Evolutionary conservation across 2,113 vertebrate species (phyloP), one percentile per base, ranked within the genome.

Genomic region (Pachycephala philippinensis): DNA sequence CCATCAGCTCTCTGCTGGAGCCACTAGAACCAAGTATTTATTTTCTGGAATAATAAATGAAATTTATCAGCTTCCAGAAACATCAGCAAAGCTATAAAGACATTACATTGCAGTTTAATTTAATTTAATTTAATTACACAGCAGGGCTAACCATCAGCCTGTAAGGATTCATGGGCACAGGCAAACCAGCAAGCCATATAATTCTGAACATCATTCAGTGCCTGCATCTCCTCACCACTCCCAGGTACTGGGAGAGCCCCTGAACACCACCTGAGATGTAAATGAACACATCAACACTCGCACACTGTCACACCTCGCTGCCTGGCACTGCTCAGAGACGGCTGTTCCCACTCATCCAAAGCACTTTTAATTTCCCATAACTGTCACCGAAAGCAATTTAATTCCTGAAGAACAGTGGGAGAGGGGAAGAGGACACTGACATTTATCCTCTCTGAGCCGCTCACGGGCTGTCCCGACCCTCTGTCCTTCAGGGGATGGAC

Each of bases 401-500:
- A 78, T 70, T 86, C 74, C 77, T 50, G 27, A n/a, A n/a, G 79
- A 93, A 27, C 69, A 76, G 81, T 8, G 44, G 50, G 64, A 91
- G 28, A 87, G 75, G 56, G 39, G 21, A 26, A 33, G 69, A 39
- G 87, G 82, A 64, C 74, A 35, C 44, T 60, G 81, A 39, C 68
- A 31, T 44, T 80, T 39, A 13, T 18, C 42, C 53, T 13, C 60
- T 45, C 45, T 24, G 69, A 87, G 57, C 53, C 0, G 0, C 81
- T 65, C 6, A 0, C 4, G 1, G 79, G 77, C 70, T 31, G 24
- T 9, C 44, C 39, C 1, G 0, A 12, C 52, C 13, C 44, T 45
- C 64, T 2, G 8, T 2, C 0, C 37, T 2, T 3, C 0, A 21
- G 79, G n/a, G 61, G 21, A 42, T 3, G 6, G 56, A 15, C 3